A percentile compares a stretch with the other conserved stretches of the same genome.
Conservation (phyloP, 2,888 invertebrate species). For the Netelia melanura region DNA sequence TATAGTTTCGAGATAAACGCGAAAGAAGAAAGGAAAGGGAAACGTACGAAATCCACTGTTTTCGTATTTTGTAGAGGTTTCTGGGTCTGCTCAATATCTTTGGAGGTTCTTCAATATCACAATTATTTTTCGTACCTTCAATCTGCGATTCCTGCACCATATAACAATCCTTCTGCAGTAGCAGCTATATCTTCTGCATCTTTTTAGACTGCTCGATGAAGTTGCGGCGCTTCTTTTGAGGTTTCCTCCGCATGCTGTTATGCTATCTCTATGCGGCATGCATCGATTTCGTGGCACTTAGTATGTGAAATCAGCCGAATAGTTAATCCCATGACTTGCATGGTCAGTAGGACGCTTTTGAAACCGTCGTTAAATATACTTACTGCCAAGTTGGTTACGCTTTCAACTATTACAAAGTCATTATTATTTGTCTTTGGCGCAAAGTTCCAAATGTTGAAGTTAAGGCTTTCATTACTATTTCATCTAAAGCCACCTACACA, state of each 20-base stretch:
- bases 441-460: neutral
- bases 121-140: neutral
- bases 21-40: no score
- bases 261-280: slow-evolving; percentile 38
- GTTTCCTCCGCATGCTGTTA: slow-evolving; percentile 27
- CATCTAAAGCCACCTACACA: neutral
- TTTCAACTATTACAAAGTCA: neutral
- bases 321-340: slow-evolving; percentile 13
- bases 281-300: slow-evolving; percentile 37
- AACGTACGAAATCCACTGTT: no score
- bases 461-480: neutral
- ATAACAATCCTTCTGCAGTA: neutral
- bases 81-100: neutral
- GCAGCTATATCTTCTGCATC: slow-evolving; percentile 30
- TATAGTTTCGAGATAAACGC: no score
- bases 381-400: neutral
- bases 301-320: slow-evolving; percentile 37
- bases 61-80: no score
- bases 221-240: slow-evolving; percentile 45
- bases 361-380: slow-evolving; percentile 8
- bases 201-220: slow-evolving; percentile 35
- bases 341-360: neutral
- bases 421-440: slow-evolving; percentile 5
- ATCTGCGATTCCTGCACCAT: neutral
- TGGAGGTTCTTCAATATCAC: neutral